Evolutionary conservation across 2,888 invertebrate species (phyloP).

Genomic region (Acanthosepion pharaonis): DNA sequence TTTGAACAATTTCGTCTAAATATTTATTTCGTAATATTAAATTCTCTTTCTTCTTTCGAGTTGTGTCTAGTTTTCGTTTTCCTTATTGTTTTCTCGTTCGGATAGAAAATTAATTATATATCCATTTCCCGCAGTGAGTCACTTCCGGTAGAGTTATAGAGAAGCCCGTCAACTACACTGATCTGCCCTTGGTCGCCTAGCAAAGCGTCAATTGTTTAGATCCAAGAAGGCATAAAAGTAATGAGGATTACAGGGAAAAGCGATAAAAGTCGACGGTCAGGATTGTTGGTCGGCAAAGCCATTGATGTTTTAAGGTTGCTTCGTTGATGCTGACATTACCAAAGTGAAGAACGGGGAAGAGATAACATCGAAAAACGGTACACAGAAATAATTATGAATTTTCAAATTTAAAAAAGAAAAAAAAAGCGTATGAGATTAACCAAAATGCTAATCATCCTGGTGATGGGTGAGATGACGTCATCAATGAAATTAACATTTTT

Average conservation of each 20-base stretch:
- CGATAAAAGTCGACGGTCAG: not conserved
- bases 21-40: too few relatives aligned
- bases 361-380: not conserved
- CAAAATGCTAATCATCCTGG: too few relatives aligned
- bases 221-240: not conserved
- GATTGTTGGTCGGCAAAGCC: not conserved
- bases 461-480: too few relatives aligned
- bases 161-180: not conserved
- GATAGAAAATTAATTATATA: not conserved
- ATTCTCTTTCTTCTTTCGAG: too few relatives aligned
- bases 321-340: not conserved
- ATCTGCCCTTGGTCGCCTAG: not conserved
- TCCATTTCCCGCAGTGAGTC: not conserved
- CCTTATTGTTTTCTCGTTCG: not conserved
- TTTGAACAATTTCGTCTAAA: too few relatives aligned
- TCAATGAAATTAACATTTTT: too few relatives aligned
- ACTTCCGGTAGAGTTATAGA: not conserved
- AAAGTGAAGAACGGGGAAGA: not conserved
- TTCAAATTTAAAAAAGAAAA: too few relatives aligned
- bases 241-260: not conserved
- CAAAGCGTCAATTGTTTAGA: not conserved
- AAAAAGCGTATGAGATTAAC: too few relatives aligned
- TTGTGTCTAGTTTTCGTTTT: not conserved
- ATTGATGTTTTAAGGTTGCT: not conserved
- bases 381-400: not conserved